Evolutionary conservation across 2,888 invertebrate species (phyloP).

Genomic region (Polymixis flavicincta): DNA sequence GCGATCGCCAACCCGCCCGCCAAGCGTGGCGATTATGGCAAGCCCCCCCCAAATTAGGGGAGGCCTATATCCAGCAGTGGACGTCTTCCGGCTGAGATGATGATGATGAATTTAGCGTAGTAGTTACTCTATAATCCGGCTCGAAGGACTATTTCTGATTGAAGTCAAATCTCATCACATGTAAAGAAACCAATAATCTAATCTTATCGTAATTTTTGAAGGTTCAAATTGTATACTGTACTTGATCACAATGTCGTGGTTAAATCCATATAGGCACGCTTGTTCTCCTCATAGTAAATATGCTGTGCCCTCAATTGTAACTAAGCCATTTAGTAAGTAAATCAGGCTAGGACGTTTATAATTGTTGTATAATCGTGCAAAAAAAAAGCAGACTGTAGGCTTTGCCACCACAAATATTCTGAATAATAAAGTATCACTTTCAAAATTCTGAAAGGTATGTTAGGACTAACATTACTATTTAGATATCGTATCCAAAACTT

Average conservation of each 20-base stretch:
- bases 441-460: too few relatives aligned
- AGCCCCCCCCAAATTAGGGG: too few relatives aligned
- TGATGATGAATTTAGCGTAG: too few relatives aligned
- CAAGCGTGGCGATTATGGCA: too few relatives aligned
- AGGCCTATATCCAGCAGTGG: too few relatives aligned
- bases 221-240: too few relatives aligned
- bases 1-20: too few relatives aligned
- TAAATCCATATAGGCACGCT: not conserved
- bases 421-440: too few relatives aligned
- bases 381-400: not conserved
- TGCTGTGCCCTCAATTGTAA: not conserved
- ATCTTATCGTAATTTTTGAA: not conserved
- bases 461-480: not conserved
- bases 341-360: not conserved
- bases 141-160: conserved; percentile 14
- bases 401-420: not conserved
- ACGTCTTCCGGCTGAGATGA: too few relatives aligned
- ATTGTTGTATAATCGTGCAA: not conserved
- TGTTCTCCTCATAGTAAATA: not conserved
- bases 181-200: not conserved
- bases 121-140: not conserved
- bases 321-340: not conserved
- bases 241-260: not conserved
- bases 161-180: not conserved
- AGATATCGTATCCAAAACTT: not conserved